Base-by-base conservation (phyloP, 2,888 invertebrate genomes). In the Phyto melanocephala region DNA sequence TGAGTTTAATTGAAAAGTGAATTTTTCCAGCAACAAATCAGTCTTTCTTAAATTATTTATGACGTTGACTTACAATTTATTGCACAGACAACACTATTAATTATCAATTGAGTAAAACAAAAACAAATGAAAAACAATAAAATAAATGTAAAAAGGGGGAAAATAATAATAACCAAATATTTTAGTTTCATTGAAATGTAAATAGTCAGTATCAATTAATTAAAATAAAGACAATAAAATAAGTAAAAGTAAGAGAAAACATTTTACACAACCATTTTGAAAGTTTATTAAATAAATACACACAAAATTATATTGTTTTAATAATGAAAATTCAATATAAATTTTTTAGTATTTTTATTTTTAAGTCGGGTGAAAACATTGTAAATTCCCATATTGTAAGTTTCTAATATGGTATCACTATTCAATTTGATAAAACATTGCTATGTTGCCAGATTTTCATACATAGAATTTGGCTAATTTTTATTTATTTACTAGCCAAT, bases 31-130 rank as follows among this genome's bases (percentile, higher is more conserved):
- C 1, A 54, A 1, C 7, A 13, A 5, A 56, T 54, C 45, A 37
- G 56, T 24, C 35, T 45, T 47, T 40, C 22, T 52, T 56, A 58
- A 71, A 71, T 79, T 50, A 35, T 68, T 72, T 72, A 60, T 79
- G 60, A 79, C 60, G 50, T 60, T 37, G 22, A 15, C 62, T 77
- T 58, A 28, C 45, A 75, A 79, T 60, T 75, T 70, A 67, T 71
- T 79, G 63, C 42, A 40, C 62, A 56, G 37, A 54, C 70, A 58
- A 28, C 52, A 37, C 65, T 75, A 82, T 79, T 82, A 65, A 28
- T 28, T 3, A 79, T 76, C 67, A 76, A 82, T 79, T 82, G 62
- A 79, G 42, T 37, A 58, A 58, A 35, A 47, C 28, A 15, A 40
- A 28, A 56, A 28, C 60, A 42, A 20, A 33, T 17, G 35, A 54